Conservation (phyloP, 2,797 vertebrate genomes). For the Thunnus albacares region DNA sequence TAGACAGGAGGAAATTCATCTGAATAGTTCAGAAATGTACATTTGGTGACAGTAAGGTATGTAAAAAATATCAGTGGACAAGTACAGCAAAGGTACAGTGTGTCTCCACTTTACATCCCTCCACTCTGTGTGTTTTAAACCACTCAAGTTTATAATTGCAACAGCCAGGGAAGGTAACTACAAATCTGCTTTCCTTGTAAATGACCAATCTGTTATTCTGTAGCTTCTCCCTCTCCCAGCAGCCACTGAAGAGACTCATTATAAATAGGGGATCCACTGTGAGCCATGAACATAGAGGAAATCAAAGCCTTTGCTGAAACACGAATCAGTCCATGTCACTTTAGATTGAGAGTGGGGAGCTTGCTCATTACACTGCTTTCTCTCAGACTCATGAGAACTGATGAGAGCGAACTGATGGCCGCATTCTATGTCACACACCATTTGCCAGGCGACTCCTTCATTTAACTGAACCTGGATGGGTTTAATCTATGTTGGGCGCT, state of each 20-base stretch:
- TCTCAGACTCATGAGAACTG: conserved; percentile 46
- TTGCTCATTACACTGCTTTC: conserved; percentile 56
- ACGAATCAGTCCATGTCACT: conserved; percentile 63
- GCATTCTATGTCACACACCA: conserved; percentile 31
- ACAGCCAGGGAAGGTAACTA: neutral
- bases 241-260: conserved; percentile 31
- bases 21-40: neutral
- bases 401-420: conserved; percentile 30
- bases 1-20: conserved; percentile 22
- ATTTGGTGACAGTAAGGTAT: neutral
- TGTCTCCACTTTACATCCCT: neutral
- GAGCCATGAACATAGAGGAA: conserved; percentile 54
- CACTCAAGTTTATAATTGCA: conserved; percentile 10
- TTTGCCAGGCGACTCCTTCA: conserved; percentile 10
- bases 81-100: neutral
- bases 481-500: neutral
- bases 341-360: conserved; percentile 42
- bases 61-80: neutral
- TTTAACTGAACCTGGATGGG: neutral
- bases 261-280: conserved; percentile 52
- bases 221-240: conserved; percentile 1
- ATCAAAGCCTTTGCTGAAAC: conserved; percentile 61
- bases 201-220: conserved; percentile 32
- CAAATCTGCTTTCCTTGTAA: conserved; percentile 34
- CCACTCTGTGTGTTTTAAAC: neutral